Base-by-base conservation (phyloP, 2,113 vertebrate genomes). In the Genyomyrus donnyi region DNA sequence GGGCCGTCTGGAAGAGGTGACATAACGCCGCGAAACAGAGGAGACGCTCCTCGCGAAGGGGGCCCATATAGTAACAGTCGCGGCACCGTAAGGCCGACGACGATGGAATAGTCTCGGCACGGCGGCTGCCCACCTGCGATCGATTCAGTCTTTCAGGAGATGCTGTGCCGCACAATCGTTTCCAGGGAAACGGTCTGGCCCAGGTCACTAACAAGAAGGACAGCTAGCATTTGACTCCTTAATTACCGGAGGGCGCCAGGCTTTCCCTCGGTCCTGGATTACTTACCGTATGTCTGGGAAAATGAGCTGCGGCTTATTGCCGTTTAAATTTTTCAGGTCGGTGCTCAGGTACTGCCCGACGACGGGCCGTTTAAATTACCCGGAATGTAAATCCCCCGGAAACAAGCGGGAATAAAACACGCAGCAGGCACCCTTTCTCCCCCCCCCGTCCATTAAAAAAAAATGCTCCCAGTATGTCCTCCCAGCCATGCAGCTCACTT, bases 171-270 rank as follows among this genome's bases (percentile, higher is more conserved):
- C 11, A 27, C 84, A 13, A 17, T 11, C n/a, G 46, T 86, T 50
- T 86, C 84, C 84, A 50, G 46, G 84, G 84, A n/a, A 50, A 86
- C 84, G 24, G 84, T 86, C 84, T 86, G 84, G 46, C 48, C 84
- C 84, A 86, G 84, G 42, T 85, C 84, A 85, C 84, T n/a, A 85
- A 85, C 45, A 27, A 85, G 48, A 50, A 86, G 48, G 74, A 80
- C 74, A 11, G 24, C 48, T 49, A 86, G n/a, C 84, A 13, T 86
- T 49, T 86, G 45, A 50, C 84, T 86, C 45, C 48, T 27, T 80
- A 80, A 80, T 80, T 15, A 86, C 45, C 1, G 48, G 45, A 86
- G 24, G 45, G 10, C 1, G 10, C 10, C n/a, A 5, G 48, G 46
- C 45, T 86, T 4, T 48, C 48, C 24, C n/a, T 2, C 5, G n/a